phyloP scores from a whole-genome alignment of 2,113 vertebrate genomes.

The Phaethon lepturus region DNA sequence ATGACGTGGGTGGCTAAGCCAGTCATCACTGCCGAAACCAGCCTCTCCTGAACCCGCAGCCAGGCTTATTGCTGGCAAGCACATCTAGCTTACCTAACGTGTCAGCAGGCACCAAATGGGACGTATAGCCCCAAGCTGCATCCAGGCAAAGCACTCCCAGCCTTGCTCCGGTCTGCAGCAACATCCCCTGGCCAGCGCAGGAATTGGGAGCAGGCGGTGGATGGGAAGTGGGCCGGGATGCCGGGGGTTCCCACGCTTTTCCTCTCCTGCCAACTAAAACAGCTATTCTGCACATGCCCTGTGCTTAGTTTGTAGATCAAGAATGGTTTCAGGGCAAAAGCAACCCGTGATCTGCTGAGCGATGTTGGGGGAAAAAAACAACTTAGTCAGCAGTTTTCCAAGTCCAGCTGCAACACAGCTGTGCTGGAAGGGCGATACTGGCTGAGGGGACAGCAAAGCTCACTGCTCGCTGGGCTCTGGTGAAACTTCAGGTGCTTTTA shows the following conservation, averaged over 20 bases:
- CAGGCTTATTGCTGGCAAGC: neutral
- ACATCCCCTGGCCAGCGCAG: neutral
- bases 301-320: neutral
- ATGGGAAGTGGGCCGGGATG: neutral
- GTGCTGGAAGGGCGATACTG: neutral
- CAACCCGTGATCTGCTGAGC: neutral
- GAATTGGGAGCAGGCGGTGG: neutral
- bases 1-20: neutral
- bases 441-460: neutral
- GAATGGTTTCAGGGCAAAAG: neutral
- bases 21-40: accelerated
- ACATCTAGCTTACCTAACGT: neutral
- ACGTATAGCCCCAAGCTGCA: accelerated
- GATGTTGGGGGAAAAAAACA: neutral
- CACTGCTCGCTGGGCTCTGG: neutral
- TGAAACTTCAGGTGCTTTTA: neutral
- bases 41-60: neutral
- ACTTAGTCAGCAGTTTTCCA: neutral
- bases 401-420: neutral
- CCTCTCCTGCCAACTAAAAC: neutral
- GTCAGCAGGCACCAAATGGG: neutral
- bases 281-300: neutral
- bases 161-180: constrained; percentile 23
- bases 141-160: neutral
- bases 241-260: neutral